Conservation (phyloP, 2,797 vertebrate species). For the Erithacus rubecula region DNA sequence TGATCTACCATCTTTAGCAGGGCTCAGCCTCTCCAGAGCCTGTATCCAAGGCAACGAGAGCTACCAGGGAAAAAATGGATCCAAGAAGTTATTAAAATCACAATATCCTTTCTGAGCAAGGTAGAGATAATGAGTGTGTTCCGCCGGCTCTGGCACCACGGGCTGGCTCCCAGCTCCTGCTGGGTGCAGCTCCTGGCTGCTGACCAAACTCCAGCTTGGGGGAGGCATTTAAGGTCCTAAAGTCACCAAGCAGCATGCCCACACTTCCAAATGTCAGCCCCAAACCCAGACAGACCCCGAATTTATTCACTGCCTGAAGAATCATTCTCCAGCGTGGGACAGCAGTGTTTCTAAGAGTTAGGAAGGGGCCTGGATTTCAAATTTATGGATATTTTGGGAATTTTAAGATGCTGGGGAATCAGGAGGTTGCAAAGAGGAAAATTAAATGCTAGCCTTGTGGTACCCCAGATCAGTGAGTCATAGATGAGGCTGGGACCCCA, state of each 20-base stretch:
- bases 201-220: not conserved
- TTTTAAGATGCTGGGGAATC: not conserved
- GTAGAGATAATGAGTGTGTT: slow-evolving; percentile 45
- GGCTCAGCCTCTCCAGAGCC: slow-evolving; percentile 66
- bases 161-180: slow-evolving; percentile 22
- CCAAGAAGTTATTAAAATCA: slow-evolving; percentile 68
- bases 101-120: slow-evolving; percentile 60
- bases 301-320: not conserved
- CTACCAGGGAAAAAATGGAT: slow-evolving; percentile 54
- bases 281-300: not conserved
- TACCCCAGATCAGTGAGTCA: fast-evolving
- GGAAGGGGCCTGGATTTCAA: not conserved
- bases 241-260: not conserved
- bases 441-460: fast-evolving
- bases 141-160: not conserved
- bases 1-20: slow-evolving; percentile 67
- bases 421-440: not conserved
- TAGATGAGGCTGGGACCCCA: not conserved
- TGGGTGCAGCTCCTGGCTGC: slow-evolving; percentile 35
- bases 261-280: not conserved
- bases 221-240: not conserved
- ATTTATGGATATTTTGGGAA: not conserved
- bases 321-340: fast-evolving
- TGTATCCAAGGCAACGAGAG: slow-evolving; percentile 66
- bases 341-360: fast-evolving